These are phyloP conservation scores for Palythoa grandiflora DNA, from an alignment of 92 coral and sea anemone species.

Conservation along the genomic window DNA sequence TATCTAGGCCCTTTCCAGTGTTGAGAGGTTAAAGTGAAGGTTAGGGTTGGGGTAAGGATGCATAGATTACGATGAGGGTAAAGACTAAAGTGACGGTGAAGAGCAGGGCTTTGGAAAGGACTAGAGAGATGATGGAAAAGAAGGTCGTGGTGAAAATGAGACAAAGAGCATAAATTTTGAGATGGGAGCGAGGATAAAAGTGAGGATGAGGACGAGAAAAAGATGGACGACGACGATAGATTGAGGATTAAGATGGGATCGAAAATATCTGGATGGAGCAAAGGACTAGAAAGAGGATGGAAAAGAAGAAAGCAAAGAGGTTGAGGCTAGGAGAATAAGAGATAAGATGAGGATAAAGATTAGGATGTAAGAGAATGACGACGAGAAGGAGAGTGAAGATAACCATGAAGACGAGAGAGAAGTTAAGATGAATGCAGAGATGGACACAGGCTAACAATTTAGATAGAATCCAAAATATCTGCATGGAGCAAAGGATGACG, in stretches of 20 bases:
- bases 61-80: neutral
- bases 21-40: too few relatives aligned
- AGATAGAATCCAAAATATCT: neutral
- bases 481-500: neutral
- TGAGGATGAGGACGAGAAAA: neutral
- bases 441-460: neutral
- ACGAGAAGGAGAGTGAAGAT: neutral
- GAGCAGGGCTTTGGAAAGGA: neutral
- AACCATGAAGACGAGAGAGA: neutral
- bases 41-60: neutral
- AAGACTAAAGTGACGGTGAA: neutral
- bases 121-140: neutral
- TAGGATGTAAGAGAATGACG: neutral
- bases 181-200: neutral
- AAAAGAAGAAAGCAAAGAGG: neutral
- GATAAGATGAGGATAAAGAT: neutral
- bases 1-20: too few relatives aligned
- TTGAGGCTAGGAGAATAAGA: neutral
- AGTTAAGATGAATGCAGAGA: too few relatives aligned
- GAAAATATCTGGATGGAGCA: too few relatives aligned
- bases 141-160: neutral
- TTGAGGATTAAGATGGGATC: too few relatives aligned
- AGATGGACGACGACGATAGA: too few relatives aligned
- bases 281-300: neutral
- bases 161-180: neutral